Conservation (phyloP, 2,888 invertebrate species). For the Gerris lacustris region DNA sequence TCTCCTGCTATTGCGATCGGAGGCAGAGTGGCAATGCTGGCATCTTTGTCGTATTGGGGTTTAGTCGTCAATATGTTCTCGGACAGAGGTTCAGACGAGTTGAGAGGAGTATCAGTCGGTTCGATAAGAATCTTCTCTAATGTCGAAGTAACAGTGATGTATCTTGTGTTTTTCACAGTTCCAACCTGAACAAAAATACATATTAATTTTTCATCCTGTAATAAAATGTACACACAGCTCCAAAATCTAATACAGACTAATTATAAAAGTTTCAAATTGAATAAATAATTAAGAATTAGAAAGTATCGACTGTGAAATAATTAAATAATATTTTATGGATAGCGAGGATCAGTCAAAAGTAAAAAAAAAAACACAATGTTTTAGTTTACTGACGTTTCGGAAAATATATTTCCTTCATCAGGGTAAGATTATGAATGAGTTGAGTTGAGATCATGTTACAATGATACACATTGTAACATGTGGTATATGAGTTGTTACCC, state of each 20-base stretch:
- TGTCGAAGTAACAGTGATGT: slow-evolving; percentile 76
- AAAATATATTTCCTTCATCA: no score
- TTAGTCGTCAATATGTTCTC: slow-evolving; percentile 75
- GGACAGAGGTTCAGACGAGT: slow-evolving; percentile 58
- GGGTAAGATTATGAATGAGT: no score
- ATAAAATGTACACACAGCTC: neutral
- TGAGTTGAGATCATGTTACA: no score
- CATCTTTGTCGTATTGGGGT: slow-evolving; percentile 52
- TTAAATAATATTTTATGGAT: no score
- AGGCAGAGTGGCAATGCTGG: slow-evolving; percentile 66
- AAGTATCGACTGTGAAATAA: no score
- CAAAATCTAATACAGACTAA: neutral
- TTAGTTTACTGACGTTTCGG: no score
- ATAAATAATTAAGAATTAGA: no score
- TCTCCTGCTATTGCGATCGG: slow-evolving; percentile 62
- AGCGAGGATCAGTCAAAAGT: no score
- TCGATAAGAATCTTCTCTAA: slow-evolving; percentile 57
- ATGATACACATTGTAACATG: no score
- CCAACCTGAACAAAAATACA: slow-evolving; percentile 53
- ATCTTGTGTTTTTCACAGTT: slow-evolving; percentile 72
- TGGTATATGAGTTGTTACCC: no score
- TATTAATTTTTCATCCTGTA: neutral
- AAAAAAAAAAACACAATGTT: no score
- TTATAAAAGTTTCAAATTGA: neutral
- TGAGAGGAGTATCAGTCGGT: slow-evolving; percentile 33